phyloP scores from a whole-genome alignment of 2,797 vertebrate species.

The Acanthurus tractus region DNA sequence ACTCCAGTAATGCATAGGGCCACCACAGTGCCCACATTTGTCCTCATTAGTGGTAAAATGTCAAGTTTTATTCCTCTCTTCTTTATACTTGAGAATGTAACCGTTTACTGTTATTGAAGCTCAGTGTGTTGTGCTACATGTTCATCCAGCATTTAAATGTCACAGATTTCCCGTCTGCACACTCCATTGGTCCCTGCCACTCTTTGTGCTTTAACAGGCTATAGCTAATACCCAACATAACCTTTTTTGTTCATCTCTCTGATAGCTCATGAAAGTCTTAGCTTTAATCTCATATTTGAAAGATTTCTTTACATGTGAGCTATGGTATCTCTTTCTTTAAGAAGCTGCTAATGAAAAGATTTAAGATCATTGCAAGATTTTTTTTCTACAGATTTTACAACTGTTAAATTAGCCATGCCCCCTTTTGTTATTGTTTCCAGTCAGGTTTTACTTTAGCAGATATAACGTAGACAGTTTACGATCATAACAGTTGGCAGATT shows the following conservation, averaged over 20 bases:
- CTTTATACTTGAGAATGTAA: conserved; percentile 55
- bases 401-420: background rate
- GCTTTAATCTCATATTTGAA: conserved; percentile 21
- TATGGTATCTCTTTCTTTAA: background rate
- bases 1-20: conserved; percentile 46
- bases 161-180: conserved; percentile 46
- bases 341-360: background rate
- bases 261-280: conserved; percentile 22
- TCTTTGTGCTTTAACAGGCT: conserved; percentile 45
- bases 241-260: conserved; percentile 31
- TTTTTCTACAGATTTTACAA: background rate
- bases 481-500: background rate
- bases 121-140: conserved; percentile 33
- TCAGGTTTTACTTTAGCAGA: background rate
- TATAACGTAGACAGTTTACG: background rate
- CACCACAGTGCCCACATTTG: conserved; percentile 54
- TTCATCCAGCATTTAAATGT: conserved; percentile 75
- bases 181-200: conserved; percentile 25
- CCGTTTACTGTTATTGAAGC: conserved; percentile 52
- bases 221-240: conserved; percentile 31
- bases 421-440: background rate
- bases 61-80: conserved; percentile 60
- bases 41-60: conserved; percentile 78
- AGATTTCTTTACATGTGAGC: conserved; percentile 17
- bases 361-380: too few species aligned